Base-by-base conservation (phyloP, 2,888 invertebrate genomes). In the Silvanus unidentatus region DNA sequence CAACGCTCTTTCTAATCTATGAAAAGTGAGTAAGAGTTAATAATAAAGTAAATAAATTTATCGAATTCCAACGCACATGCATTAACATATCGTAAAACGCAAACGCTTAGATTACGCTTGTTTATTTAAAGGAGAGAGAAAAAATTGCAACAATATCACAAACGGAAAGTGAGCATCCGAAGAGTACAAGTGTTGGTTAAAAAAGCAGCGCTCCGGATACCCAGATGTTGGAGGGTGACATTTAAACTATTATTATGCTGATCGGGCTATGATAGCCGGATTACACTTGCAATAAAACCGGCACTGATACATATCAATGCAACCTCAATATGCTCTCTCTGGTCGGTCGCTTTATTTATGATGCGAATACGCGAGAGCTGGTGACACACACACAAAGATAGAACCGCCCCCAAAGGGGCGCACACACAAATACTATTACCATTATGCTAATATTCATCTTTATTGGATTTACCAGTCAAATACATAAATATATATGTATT, bases 171-270 rank as follows among this genome's bases (percentile, higher is more conserved):
- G n/a, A n/a, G n/a, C n/a, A n/a, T n/a, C n/a, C n/a, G n/a, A n/a
- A n/a, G n/a, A n/a, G n/a, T n/a, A n/a, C n/a, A n/a, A n/a, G n/a
- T n/a, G n/a, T n/a, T n/a, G n/a, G 27, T n/a, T 39, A 10, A 39
- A 40, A 44, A 42, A 42, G 47, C 34, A 45, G 49, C 42, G 41
- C 48, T 50, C 50, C 50, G 48, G 52, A 58, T 55, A 56, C 69
- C 65, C 69, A 68, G 68, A 68, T 69, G 69, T 67, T 65, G 52
- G 56, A 58, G 59, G 62, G 63, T 53, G 58, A 60, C 65, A 60
- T 68, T 68, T 63, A 63, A 69, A 69, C 70, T 65, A 71, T 71
- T 72, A 72, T 72, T 72, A 72, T 72, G 72, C 68, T 71, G 71
- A 72, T 72, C 67, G 67, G 59, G 66, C 66, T 63, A 68, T 71